Conservation (phyloP, 2,888 invertebrate species). For the Spisula subtruncata region DNA sequence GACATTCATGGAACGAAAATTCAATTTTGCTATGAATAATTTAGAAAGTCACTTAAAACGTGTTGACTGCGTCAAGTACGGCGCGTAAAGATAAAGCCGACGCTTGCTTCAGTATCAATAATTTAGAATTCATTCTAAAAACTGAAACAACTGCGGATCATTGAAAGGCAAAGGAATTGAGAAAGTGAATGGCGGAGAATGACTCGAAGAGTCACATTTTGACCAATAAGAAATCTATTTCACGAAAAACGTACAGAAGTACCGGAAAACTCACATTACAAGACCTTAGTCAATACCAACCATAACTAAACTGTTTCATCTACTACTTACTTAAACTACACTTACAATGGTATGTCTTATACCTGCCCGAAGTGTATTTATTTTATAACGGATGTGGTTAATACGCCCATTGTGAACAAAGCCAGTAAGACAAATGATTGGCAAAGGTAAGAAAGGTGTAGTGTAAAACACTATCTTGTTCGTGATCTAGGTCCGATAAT, state of each 20-base stretch:
- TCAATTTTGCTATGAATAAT: background rate
- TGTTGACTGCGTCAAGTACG: background rate
- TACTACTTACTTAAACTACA: no score
- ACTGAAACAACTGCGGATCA: no score
- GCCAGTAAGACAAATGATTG: slow-evolving; percentile 20
- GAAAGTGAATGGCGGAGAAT: no score
- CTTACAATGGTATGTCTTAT: no score
- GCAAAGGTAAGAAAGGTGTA: slow-evolving; percentile 33
- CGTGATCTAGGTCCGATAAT: slow-evolving; percentile 46
- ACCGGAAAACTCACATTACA: background rate
- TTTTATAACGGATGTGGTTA: slow-evolving; percentile 46
- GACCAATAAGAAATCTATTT: background rate
- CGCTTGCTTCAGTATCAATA: background rate
- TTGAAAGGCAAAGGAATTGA: no score
- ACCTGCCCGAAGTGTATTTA: background rate
- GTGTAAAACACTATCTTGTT: slow-evolving; percentile 24
- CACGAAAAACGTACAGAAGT: background rate
- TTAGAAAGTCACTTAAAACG: slow-evolving; percentile 18
- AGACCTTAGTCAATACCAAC: no score
- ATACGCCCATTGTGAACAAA: slow-evolving; percentile 22
- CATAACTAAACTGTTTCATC: background rate
- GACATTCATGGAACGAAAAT: slow-evolving; percentile 3
- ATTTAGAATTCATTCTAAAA: background rate
- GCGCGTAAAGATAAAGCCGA: background rate
- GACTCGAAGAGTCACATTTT: background rate